Base-by-base conservation (phyloP, 2,888 invertebrate genomes). In the Philereme vetulata region DNA sequence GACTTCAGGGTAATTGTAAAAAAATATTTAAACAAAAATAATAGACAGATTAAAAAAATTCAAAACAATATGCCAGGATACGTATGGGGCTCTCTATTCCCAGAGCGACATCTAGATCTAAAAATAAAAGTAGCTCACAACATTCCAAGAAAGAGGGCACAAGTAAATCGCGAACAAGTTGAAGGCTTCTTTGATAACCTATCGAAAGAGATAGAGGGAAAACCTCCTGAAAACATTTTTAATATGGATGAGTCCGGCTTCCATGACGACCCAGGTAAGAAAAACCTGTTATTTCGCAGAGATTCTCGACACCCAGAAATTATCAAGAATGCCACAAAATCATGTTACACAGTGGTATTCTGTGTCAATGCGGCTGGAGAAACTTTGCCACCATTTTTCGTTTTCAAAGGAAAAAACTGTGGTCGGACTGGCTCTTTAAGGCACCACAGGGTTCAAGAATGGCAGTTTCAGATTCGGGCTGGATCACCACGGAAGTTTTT, bases 61-160 rank as follows among this genome's bases (percentile, higher is more conserved):
- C 21, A 11, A 33, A 46, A 54, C 32, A 54, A 54, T 40, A 46
- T 38, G 38, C 53, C 46, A 35, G 53, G 53, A 5, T 54, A 56
- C 33, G 49, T 49, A 49, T 56, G 56, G 56, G 56, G 56, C 11
- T 35, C 43, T 42, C 49, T 56, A 48, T 56, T 49, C 36, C 49
- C 49, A 11, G 56, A 56, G 44, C n/a, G 49, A 44, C 48, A 56
- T 49, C 44, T 49, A 35, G 56, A 48, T 34, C 49, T 56, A n/a
- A 56, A 56, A 44, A 43, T 45, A 38, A 47, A 47, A 34, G 34
- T 47, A 32, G 47, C 33, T 47, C 47, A 47, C 33, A 47, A 47
- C 34, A 47, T 47, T 47, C 34, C 47, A 32, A 32, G 47, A 47
- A 47, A 47, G 9, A 47, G 47, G 34, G 47, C 47, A 5, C 47